Percentiles rank a stretch among this genome's conserved stretches.
These are phyloP conservation scores for Pristionchus entomophagus DNA, from an alignment of 2,888 invertebrate species.

Conservation along the genomic window DNA sequence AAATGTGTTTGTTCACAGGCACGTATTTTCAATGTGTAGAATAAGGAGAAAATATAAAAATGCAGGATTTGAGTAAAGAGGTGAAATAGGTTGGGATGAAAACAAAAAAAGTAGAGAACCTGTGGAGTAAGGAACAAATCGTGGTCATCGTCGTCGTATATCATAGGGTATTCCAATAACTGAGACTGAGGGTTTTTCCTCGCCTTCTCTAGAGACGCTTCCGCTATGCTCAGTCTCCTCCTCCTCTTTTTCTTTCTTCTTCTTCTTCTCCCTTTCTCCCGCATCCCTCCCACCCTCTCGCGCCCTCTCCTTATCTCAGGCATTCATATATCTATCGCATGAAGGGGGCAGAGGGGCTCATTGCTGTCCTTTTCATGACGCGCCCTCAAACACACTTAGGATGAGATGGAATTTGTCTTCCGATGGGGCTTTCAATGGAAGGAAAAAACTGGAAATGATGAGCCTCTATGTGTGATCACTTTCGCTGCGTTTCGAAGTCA, in stretches of 20 bases:
- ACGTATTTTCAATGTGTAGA: too few relatives aligned
- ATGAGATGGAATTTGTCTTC: not conserved
- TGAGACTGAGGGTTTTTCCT: not conserved
- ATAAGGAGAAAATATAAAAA: not conserved
- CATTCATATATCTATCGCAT: slow-evolving; percentile 42
- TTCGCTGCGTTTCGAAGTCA: too few relatives aligned
- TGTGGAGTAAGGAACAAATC: slow-evolving; percentile 70
- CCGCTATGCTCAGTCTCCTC: slow-evolving; percentile 8
- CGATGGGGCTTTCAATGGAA: not conserved
- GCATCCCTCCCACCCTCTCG: not conserved
- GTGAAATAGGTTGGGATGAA: too few relatives aligned
- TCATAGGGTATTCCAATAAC: slow-evolving; percentile 4
- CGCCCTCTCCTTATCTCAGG: slow-evolving; percentile 31
- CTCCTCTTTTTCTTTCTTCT: slow-evolving; percentile 14
- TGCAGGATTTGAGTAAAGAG: not conserved
- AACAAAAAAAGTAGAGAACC: slow-evolving; percentile 43
- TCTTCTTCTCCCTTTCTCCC: slow-evolving; percentile 5
- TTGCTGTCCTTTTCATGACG: slow-evolving; percentile 40
- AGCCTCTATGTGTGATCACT: not conserved
- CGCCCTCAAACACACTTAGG: slow-evolving; percentile 20
- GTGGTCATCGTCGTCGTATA: slow-evolving; percentile 69
- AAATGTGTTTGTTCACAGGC: too few relatives aligned
- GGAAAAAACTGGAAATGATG: not conserved
- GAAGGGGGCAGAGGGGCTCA: too few relatives aligned
- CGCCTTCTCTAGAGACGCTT: not conserved